Evolutionary conservation across 2,797 vertebrate species (phyloP).

Genomic region (Pteropus rufus): DNA sequence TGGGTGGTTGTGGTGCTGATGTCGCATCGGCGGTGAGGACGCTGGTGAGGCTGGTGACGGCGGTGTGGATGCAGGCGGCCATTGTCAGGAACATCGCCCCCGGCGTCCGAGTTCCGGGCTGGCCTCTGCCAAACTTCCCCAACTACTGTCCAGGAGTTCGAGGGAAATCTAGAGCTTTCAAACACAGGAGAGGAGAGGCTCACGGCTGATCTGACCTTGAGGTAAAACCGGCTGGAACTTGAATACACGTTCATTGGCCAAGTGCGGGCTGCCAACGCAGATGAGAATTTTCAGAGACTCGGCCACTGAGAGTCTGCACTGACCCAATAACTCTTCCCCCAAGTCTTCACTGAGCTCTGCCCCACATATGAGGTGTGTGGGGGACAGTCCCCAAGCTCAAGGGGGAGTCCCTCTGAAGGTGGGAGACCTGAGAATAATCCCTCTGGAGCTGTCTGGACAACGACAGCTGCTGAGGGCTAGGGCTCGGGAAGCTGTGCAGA

Average conservation of each 20-base stretch:
- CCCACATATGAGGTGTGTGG: background rate
- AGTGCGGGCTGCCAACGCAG: too few species aligned
- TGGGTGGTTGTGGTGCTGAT: background rate
- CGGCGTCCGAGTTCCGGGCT: background rate
- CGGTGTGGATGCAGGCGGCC: rapidly evolving
- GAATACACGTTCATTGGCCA: background rate
- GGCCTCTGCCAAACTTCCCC: background rate
- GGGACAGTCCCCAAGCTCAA: background rate
- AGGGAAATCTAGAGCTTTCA: background rate
- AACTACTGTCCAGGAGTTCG: background rate
- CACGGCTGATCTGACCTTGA: background rate
- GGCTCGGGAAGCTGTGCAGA: background rate
- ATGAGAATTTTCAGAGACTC: background rate
- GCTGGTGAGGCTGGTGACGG: too few species aligned
- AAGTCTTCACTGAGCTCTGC: background rate
- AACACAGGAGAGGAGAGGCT: background rate
- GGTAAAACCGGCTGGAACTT: background rate
- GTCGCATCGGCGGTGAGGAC: too few species aligned
- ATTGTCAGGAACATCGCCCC: background rate
- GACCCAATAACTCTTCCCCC: rapidly evolving
- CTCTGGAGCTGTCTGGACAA: background rate
- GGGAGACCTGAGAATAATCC: background rate
- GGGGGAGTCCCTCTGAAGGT: background rate
- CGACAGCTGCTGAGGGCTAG: background rate
- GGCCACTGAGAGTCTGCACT: background rate